Base-by-base conservation (phyloP, 2,797 vertebrate genomes). In the Orestias chungarensis region DNA sequence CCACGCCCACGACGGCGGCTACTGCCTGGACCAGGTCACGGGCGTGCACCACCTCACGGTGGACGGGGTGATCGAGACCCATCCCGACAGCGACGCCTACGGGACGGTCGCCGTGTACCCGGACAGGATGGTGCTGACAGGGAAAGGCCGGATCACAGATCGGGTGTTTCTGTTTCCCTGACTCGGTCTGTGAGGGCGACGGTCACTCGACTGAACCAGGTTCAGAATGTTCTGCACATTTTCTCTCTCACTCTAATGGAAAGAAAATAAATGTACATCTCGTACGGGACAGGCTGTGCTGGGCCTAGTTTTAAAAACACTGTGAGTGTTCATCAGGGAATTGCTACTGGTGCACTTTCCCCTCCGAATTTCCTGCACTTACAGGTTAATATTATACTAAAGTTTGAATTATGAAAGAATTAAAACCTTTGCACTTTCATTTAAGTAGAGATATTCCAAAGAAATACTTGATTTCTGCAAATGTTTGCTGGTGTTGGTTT, bases 11-110 rank as follows among this genome's bases (percentile, higher is more conserved):
- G 92, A 96, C 0, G 96, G 96, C 0, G 96, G 95, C 47, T 98
- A 98, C 86, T 89, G 85, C 74, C 54, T 46, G 62, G 97, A 99
- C 35, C 6, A 71, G 35, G 68, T 74, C 0, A 92, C 87, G 0
- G 96, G 96, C 11, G 93, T 97, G 31, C 96, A 99, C 82, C 95
- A 98, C 47, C 64, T 99, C 77, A 97, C 95, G 0, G 31, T 98
- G 40, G 95, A 96, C 74, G 97, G 96, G 0, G 87, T 98, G 68
- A 96, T 99, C 6, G 97, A 98, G 90, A 98, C 97, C 0, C 93
- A 94, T 0, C 97, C 97, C 0, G 88, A 93, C 10, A 93, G 90
- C 78, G 90, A 95, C 23, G 98, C 98, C 20, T 98, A 96, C 6
- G 96, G 90, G 66, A 97, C 95, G 0, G 74, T 99, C 17, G 87